Percentiles rank a stretch among this genome's conserved stretches.
phyloP scores from a whole-genome alignment of 2,113 vertebrate genomes.

The Sylvilagus bachmani region DNA sequence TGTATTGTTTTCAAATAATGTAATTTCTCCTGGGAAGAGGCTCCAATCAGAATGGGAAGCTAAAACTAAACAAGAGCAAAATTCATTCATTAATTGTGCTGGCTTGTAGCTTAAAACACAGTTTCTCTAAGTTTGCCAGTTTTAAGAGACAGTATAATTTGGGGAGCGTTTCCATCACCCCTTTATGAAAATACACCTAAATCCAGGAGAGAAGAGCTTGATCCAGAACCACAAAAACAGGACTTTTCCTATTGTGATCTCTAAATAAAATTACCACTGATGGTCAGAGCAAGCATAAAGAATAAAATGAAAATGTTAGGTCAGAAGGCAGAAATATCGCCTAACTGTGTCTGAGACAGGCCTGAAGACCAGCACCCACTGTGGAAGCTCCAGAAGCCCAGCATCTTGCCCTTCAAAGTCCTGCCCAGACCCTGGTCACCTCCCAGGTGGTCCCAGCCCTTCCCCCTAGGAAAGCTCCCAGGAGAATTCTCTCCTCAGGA shows the following conservation, averaged over 20 bases:
- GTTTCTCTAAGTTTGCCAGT: background rate
- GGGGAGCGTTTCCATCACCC: background rate
- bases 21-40: background rate
- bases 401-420: too few species aligned
- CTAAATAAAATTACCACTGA: background rate
- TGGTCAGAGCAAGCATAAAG: background rate
- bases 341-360: too few species aligned
- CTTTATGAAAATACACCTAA: background rate
- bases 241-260: background rate
- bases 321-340: too few species aligned
- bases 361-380: too few species aligned
- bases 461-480: too few species aligned
- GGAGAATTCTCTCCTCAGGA: too few species aligned
- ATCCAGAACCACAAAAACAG: background rate
- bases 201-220: background rate
- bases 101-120: background rate
- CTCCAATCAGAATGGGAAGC: background rate
- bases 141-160: constrained; percentile 10
- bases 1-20: constrained; percentile 5
- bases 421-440: too few species aligned
- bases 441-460: too few species aligned
- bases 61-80: background rate
- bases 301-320: background rate
- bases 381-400: too few species aligned
- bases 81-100: background rate